These are phyloP conservation scores for Callyntrura sp. DNA, from an alignment of 2,888 invertebrate genomes.

Conservation along the genomic window DNA sequence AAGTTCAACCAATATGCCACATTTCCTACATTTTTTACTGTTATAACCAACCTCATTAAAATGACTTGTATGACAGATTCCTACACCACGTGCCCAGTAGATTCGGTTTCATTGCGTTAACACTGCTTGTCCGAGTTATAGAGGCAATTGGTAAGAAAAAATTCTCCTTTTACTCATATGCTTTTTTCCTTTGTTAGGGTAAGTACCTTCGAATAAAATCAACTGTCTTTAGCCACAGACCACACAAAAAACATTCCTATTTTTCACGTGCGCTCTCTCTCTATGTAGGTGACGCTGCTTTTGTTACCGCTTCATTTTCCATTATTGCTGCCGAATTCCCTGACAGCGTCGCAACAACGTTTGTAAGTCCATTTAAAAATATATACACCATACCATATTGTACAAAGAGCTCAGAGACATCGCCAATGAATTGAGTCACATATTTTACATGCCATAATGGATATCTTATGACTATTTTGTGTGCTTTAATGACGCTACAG, in stretches of 20 bases:
- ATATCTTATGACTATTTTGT: not conserved
- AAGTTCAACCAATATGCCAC: slow-evolving; percentile 81
- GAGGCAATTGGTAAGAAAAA: slow-evolving; percentile 92
- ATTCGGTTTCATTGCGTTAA: slow-evolving; percentile 90
- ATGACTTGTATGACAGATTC: slow-evolving; percentile 78
- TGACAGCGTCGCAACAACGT: slow-evolving; percentile 86
- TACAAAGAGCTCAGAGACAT: not conserved
- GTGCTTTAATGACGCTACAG: slow-evolving; percentile 83
- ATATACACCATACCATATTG: too few relatives aligned
- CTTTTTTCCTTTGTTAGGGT: too few relatives aligned
- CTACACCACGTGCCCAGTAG: slow-evolving; percentile 75
- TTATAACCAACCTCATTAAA: not conserved
- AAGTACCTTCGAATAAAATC: too few relatives aligned
- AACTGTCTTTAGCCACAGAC: too few relatives aligned
- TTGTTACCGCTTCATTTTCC: slow-evolving; percentile 86
- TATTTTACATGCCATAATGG: not conserved
- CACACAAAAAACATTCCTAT: not conserved
- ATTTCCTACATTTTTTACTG: too few relatives aligned
- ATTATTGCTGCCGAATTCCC: slow-evolving; percentile 86
- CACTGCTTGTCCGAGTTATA: slow-evolving; percentile 92
- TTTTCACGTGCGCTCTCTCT: not conserved
- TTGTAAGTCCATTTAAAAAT: slow-evolving; percentile 85
- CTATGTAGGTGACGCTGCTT: slow-evolving; percentile 70
- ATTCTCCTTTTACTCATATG: too few relatives aligned
- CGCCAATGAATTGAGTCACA: not conserved